These are phyloP conservation scores for Apotomis capreana DNA, from an alignment of 2,888 invertebrate species.

Conservation along the genomic window DNA sequence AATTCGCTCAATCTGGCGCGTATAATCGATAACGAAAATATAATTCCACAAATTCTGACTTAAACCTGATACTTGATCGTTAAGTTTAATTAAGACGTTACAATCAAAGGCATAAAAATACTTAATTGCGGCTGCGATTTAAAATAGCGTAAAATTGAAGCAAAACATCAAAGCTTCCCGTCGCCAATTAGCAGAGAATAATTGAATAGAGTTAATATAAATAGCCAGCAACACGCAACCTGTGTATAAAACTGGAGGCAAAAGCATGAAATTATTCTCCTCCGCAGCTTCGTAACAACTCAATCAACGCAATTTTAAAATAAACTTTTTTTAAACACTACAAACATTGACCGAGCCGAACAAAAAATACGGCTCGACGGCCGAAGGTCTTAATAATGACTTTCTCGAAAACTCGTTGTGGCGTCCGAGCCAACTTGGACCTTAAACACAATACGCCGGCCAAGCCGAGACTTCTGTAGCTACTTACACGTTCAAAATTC, in stretches of 20 bases:
- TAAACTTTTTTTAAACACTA: conserved; percentile 69
- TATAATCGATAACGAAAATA: too few relatives aligned
- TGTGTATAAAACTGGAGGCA: conserved; percentile 43
- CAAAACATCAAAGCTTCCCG: conserved; percentile 19
- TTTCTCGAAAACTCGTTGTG: conserved; percentile 69
- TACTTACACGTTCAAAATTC: conserved; percentile 21
- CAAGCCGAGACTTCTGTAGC: conserved; percentile 17
- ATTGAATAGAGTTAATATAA: conserved; percentile 19
- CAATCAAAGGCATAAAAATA: neutral
- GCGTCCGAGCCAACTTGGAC: conserved; percentile 20
- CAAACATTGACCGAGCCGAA: conserved; percentile 59
- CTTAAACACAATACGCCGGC: conserved; percentile 20
- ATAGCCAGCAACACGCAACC: conserved; percentile 28
- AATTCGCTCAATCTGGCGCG: too few relatives aligned
- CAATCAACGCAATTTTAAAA: conserved; percentile 79
- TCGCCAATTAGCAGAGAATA: conserved; percentile 25
- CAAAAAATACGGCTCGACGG: conserved; percentile 64
- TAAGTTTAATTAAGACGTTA: conserved; percentile 8
- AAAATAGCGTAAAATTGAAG: conserved; percentile 6
- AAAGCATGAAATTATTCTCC: conserved; percentile 49
- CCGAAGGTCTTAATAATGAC: conserved; percentile 71
- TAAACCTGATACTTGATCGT: neutral
- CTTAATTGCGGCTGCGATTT: neutral
- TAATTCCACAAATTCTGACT: neutral
- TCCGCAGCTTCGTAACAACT: conserved; percentile 71